A percentile compares a stretch with the other conserved stretches of the same genome.
These are phyloP conservation scores for Erythrocercus mccallii DNA, from an alignment of 2,113 vertebrate genomes.

Conservation along the genomic window DNA sequence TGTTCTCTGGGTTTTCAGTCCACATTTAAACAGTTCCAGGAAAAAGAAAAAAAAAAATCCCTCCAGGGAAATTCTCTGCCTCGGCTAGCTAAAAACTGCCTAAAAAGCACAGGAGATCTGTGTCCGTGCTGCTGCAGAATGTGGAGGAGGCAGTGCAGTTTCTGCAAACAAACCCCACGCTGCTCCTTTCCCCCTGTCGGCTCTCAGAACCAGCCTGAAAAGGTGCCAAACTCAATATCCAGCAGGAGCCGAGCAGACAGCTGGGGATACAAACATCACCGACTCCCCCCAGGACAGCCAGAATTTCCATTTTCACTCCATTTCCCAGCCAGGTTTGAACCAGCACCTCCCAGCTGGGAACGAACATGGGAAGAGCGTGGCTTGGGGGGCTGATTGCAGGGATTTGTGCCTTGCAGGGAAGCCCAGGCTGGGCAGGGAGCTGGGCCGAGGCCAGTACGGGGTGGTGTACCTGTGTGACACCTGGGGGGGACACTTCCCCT, in stretches of 20 bases:
- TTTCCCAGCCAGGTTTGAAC: not conserved
- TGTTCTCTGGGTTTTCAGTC: not conserved
- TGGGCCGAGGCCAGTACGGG: slow-evolving; percentile 96
- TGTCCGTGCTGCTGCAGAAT: too few species aligned
- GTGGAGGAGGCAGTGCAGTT: not conserved
- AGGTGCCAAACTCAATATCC: not conserved
- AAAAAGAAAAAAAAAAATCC: too few species aligned
- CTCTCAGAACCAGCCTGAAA: not conserved
- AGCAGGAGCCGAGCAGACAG: too few species aligned
- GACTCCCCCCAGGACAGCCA: too few species aligned
- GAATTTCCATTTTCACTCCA: not conserved
- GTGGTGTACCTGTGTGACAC: slow-evolving; percentile 95
- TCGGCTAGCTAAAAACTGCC: too few species aligned
- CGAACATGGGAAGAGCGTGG: fast-evolving
- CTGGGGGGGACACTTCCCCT: slow-evolving; percentile 93
- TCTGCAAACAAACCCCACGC: not conserved
- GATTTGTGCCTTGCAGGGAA: slow-evolving; percentile 78
- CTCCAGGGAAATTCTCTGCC: too few species aligned
- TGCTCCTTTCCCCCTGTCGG: not conserved
- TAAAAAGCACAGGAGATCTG: too few species aligned
- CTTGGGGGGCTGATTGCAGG: not conserved
- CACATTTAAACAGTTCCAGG: not conserved
- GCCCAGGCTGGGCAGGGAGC: slow-evolving; percentile 90
- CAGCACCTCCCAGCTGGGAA: not conserved
- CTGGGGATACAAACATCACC: not conserved